These are phyloP conservation scores for Argynnis bischoffii DNA, from an alignment of 2,888 invertebrate genomes.

Conservation along the genomic window DNA sequence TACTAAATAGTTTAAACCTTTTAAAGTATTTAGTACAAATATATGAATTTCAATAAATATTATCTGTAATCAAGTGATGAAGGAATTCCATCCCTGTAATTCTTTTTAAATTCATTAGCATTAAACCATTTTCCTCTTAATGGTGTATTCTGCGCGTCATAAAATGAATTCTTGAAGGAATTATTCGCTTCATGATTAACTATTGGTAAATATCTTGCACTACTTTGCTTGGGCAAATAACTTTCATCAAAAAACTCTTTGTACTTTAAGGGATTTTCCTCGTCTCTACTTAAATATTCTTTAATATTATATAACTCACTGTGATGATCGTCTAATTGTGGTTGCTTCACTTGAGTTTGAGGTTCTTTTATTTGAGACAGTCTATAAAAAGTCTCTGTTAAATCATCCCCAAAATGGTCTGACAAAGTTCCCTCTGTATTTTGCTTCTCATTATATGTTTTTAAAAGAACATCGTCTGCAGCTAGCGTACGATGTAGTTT, in stretches of 20 bases:
- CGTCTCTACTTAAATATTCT: slow-evolving; percentile 32
- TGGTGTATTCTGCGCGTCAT: slow-evolving; percentile 46
- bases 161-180: slow-evolving; percentile 28
- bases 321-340: slow-evolving; percentile 45
- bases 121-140: slow-evolving; percentile 46
- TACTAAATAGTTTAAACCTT: background rate
- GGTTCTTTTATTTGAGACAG: slow-evolving; percentile 30
- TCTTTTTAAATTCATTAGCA: slow-evolving; percentile 35
- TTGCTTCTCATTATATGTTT: slow-evolving; percentile 2
- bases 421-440: background rate
- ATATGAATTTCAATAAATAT: background rate
- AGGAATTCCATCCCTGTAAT: slow-evolving; percentile 27
- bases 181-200: too few species aligned
- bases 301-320: slow-evolving; percentile 34
- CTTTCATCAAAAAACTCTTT: slow-evolving; percentile 17
- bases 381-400: slow-evolving; percentile 18
- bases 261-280: slow-evolving; percentile 38
- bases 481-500: slow-evolving; percentile 5
- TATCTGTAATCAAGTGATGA: slow-evolving; percentile 31
- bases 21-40: background rate
- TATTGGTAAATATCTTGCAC: too few species aligned
- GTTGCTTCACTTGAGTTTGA: slow-evolving; percentile 23
- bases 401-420: slow-evolving; percentile 11
- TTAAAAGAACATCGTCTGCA: background rate
- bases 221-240: slow-evolving; percentile 3